Conservation (phyloP, 2,797 vertebrate species). For the Gymnothorax reevesii region DNA sequence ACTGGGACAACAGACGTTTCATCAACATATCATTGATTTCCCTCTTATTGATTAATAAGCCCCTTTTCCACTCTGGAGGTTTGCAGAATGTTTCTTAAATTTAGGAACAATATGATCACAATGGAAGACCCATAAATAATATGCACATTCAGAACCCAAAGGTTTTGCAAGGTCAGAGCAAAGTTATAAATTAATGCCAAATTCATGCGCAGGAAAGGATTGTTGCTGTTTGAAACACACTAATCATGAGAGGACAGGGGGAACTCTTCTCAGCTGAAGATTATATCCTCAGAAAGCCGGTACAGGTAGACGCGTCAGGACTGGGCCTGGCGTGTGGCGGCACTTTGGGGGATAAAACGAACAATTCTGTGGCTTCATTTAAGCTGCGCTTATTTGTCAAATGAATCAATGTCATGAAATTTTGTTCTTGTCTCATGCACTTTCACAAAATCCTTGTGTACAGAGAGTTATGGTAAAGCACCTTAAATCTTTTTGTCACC, state of each 20-base stretch:
- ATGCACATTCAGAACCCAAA: not conserved
- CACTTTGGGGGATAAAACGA: not conserved
- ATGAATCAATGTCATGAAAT: not conserved
- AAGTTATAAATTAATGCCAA: slow-evolving; percentile 14
- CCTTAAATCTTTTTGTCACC: not conserved
- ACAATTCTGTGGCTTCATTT: not conserved
- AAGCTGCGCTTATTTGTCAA: slow-evolving; percentile 3
- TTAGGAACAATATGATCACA: not conserved
- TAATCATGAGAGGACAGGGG: not conserved
- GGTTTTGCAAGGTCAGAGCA: not conserved
- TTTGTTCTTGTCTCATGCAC: not conserved
- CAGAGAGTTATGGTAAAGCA: not conserved
- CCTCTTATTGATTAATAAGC: not conserved
- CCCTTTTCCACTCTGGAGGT: not conserved
- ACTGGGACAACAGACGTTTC: not conserved
- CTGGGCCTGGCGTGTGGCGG: too few relatives aligned
- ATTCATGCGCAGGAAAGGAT: slow-evolving; percentile 17
- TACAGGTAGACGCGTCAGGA: not conserved
- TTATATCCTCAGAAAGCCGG: slow-evolving; percentile 3
- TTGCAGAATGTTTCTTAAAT: not conserved
- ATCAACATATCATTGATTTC: not conserved
- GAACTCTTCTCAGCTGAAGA: slow-evolving; percentile 12
- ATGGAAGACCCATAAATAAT: not conserved
- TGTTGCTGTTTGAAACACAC: not conserved
- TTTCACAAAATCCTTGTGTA: not conserved